phyloP scores from a whole-genome alignment of 2,888 invertebrate genomes.

The Phragmatobia fuliginosa region DNA sequence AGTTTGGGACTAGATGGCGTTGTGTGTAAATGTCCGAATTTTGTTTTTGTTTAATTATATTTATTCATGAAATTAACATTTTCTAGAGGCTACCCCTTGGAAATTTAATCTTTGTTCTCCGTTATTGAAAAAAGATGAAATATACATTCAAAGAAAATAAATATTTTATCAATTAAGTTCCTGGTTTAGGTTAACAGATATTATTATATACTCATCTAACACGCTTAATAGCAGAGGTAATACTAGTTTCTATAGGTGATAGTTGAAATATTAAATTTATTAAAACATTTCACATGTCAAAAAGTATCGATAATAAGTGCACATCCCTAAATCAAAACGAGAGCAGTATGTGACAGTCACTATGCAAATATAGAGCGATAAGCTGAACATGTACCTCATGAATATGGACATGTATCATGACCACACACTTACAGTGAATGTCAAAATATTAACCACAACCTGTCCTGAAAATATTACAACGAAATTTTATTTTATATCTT shows the following conservation, averaged over 20 bases:
- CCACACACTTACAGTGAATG: conserved; percentile 27
- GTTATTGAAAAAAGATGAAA: background rate
- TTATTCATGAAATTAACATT: background rate
- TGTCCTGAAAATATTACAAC: background rate
- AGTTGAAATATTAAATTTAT: too few relatives aligned
- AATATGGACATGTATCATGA: conserved; percentile 38
- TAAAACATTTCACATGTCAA: background rate
- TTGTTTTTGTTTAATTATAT: too few relatives aligned
- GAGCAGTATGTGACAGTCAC: conserved; percentile 42
- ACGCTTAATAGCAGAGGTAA: background rate
- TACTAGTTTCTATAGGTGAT: background rate
- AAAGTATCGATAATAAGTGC: background rate
- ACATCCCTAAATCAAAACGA: conserved; percentile 45
- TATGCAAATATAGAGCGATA: conserved; percentile 51
- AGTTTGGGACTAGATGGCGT: too few relatives aligned
- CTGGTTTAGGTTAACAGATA: too few relatives aligned
- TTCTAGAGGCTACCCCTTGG: background rate
- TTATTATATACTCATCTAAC: too few relatives aligned
- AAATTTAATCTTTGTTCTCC: background rate
- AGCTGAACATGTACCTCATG: conserved; percentile 36
- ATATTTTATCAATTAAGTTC: too few relatives aligned
- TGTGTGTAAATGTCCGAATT: too few relatives aligned
- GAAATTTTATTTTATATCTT: too few relatives aligned
- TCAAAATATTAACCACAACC: conserved; percentile 3
- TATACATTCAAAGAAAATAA: background rate